Conservation (phyloP, 2,797 vertebrate species). For the Tapirus indicus region DNA sequence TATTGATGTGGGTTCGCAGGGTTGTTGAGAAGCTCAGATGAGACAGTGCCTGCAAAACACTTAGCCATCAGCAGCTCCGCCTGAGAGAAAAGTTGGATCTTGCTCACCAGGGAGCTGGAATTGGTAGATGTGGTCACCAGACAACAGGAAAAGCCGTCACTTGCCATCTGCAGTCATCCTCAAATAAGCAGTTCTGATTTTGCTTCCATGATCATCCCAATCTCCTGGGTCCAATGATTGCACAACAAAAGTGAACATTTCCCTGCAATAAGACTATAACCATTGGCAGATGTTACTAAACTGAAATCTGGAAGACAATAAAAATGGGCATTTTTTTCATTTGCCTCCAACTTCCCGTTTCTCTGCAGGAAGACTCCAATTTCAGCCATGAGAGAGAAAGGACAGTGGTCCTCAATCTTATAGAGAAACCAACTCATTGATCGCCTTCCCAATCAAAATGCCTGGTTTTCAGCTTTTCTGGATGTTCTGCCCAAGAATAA, state of each 20-base stretch:
- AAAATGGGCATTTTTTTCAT: constrained; percentile 40
- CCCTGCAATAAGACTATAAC: neutral
- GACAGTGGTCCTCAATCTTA: neutral
- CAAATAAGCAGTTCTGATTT: neutral
- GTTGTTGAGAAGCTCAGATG: neutral
- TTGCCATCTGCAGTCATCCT: neutral
- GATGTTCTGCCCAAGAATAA: neutral
- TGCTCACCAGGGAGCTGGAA: too few species aligned
- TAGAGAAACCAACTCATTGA: neutral
- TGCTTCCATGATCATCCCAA: neutral
- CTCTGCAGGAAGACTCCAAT: neutral
- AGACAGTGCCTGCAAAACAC: neutral
- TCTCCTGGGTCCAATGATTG: neutral
- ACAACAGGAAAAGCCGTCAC: neutral
- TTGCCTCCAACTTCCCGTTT: constrained; percentile 19
- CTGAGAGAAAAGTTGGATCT: neutral
- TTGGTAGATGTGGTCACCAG: neutral
- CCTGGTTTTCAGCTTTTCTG: neutral
- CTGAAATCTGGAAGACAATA: neutral
- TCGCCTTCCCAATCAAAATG: neutral
- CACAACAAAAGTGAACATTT: neutral
- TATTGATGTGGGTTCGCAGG: neutral
- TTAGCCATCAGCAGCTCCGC: neutral
- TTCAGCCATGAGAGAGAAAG: neutral
- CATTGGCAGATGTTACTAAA: neutral